Percentiles rank a stretch among this genome's conserved stretches.
These are phyloP conservation scores for Lasioglossum lativentre DNA, from an alignment of 2,888 invertebrate species.

Conservation along the genomic window DNA sequence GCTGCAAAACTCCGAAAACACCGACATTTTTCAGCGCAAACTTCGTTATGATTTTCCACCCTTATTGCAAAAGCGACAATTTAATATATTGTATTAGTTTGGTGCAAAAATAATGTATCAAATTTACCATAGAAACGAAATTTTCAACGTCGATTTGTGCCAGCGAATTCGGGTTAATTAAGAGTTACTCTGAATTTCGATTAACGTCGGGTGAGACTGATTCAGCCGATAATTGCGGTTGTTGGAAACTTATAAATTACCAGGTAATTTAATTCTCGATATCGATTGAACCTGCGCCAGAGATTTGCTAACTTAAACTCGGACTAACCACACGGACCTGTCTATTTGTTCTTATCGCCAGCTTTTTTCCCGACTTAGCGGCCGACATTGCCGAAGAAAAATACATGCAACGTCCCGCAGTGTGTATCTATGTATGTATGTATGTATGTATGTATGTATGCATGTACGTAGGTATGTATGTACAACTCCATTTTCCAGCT, in stretches of 20 bases:
- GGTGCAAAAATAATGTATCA: background rate
- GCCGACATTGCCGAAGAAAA: background rate
- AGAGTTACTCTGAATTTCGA: conserved; percentile 59
- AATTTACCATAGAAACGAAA: conserved; percentile 30
- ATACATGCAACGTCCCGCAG: background rate
- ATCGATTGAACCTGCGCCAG: conserved; percentile 43
- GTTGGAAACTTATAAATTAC: conserved; percentile 65
- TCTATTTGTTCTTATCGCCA: conserved; percentile 14
- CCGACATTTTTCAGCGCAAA: background rate
- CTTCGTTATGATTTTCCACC: background rate
- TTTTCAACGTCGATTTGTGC: conserved; percentile 33
- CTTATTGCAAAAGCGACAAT: background rate
- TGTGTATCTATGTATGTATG: no score
- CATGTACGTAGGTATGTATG: no score
- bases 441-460: no score
- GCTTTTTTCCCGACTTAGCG: background rate
- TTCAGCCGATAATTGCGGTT: conserved; percentile 61
- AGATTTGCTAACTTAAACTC: conserved; percentile 40
- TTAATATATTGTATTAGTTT: background rate
- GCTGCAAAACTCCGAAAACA: background rate
- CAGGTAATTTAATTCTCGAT: conserved; percentile 60
- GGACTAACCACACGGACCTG: conserved; percentile 19
- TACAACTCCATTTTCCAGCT: conserved; percentile 29
- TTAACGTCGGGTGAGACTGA: conserved; percentile 61
- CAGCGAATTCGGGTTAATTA: conserved; percentile 48